Conservation (phyloP, 2,888 invertebrate species). For the Microctonus brassicae region DNA sequence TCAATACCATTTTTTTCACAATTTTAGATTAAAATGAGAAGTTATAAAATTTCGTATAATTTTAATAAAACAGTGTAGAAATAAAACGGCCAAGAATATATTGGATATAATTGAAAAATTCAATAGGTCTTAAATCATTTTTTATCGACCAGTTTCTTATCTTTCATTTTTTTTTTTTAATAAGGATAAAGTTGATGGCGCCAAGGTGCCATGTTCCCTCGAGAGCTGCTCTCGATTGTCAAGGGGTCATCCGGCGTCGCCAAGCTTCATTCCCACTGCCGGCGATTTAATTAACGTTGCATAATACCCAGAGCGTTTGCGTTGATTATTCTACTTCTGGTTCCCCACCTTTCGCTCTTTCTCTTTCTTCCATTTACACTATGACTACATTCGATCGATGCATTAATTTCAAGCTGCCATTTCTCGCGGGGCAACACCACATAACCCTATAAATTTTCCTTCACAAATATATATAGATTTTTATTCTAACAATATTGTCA, state of each 20-base stretch:
- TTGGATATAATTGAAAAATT: conserved; percentile 12
- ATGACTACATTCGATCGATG: not conserved
- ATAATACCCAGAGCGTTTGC: conserved; percentile 47
- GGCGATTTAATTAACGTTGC: conserved; percentile 58
- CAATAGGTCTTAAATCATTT: conserved; percentile 13
- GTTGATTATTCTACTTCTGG: conserved; percentile 47
- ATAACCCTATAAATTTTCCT: not conserved
- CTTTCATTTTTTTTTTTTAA: conserved; percentile 11
- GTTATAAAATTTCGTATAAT: not conserved
- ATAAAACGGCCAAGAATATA: not conserved
- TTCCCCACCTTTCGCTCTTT: not conserved
- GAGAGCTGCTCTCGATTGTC: conserved; percentile 30
- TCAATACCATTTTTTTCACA: not conserved
- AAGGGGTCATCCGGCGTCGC: conserved; percentile 34
- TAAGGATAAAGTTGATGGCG: conserved; percentile 18
- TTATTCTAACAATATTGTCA: not conserved
- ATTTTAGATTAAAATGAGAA: not conserved
- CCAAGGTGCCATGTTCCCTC: conserved; percentile 10
- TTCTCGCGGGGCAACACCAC: not conserved
- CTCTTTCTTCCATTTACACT: not conserved
- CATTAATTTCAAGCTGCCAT: not conserved
- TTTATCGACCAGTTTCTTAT: conserved; percentile 6
- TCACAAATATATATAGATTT: not conserved
- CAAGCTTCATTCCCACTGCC: conserved; percentile 39
- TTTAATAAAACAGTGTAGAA: not conserved